Base-by-base conservation (phyloP, 2,888 invertebrate genomes). In the Drosophila limbata region DNA sequence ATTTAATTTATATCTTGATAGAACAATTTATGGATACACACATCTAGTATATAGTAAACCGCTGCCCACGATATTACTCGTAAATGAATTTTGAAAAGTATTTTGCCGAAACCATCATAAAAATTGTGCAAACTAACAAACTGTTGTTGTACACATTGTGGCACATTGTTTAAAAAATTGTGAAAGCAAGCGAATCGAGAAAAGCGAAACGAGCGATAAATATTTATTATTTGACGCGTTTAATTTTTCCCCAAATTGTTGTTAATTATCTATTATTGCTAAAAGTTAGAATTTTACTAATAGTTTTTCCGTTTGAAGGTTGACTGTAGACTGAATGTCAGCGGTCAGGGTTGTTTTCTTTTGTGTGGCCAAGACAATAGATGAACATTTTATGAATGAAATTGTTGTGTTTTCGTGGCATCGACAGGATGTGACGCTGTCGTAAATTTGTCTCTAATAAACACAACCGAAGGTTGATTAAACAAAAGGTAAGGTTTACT, bases 371-470 rank as follows among this genome's bases (percentile, higher is more conserved):
- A 68, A 56, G 51, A 67, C 63, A 69, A 65, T 76, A 35, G 56
- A 57, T 31, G 44, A 25, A 40, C 13, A 56, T 48, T 57, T 55
- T 42, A 66, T 79, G 70, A 75, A 75, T 79, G 70, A 55, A 55
- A 40, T 62, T 31, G 39, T 53, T 55, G 51, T 61, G 57, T 47
- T 44, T 37, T 51, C 52, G 35, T 44, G 39, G 45, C 21, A 39
- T 67, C 59, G 65, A 81, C 87, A 88, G 83, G 88, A 84, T 88
- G 88, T 88, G 83, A 88, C 83, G 88, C 64, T 50, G 45, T 70
- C 57, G 77, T 83, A 62, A 81, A 84, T 84, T 63, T 59, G 73
- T 77, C 66, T 73, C 68, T 72, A 74, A 72, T 88, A 78, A 84
- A 86, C 87, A 85, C 15, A 37, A 13, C 9, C 42, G 61, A 73